A percentile compares a stretch with the other conserved stretches of the same genome.
Evolutionary conservation across 2,113 vertebrate genomes (phyloP).

Genomic region (Muscicapa adusta): DNA sequence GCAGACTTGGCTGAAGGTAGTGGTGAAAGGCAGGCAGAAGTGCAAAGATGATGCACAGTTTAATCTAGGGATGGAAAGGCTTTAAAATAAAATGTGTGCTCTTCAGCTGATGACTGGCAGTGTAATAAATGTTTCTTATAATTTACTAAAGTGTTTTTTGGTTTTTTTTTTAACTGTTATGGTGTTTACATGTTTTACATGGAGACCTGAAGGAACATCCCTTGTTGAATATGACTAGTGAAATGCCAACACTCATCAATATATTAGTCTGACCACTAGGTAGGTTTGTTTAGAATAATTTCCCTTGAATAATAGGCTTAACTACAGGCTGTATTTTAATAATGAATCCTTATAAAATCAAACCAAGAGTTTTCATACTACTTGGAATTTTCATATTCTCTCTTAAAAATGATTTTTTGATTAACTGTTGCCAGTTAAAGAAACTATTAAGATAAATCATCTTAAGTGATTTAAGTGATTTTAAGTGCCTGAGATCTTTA

Average conservation of each 20-base stretch:
- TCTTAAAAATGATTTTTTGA: neutral
- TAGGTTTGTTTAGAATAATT: constrained; percentile 24
- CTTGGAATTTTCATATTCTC: neutral
- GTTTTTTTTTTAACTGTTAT: neutral
- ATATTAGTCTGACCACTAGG: neutral
- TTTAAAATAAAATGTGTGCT: neutral
- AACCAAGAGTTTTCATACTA: neutral
- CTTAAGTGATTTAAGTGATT: no score
- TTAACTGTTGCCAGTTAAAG: neutral
- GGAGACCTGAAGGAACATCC: neutral
- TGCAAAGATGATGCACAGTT: neutral
- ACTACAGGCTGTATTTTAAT: constrained; percentile 26
- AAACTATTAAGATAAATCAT: neutral
- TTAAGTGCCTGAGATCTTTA: neutral
- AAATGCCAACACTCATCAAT: neutral
- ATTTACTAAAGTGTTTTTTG: neutral
- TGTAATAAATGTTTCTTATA: neutral
- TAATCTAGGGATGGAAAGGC: neutral
- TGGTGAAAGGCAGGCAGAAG: neutral
- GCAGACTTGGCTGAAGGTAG: neutral
- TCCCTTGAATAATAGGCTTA: constrained; percentile 30
- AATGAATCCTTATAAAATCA: constrained; percentile 18
- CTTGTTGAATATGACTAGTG: neutral
- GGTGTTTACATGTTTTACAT: neutral
- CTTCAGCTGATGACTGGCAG: neutral